phyloP scores from a whole-genome alignment of 2,888 invertebrate species.

The Zaprionus bogoriensis region DNA sequence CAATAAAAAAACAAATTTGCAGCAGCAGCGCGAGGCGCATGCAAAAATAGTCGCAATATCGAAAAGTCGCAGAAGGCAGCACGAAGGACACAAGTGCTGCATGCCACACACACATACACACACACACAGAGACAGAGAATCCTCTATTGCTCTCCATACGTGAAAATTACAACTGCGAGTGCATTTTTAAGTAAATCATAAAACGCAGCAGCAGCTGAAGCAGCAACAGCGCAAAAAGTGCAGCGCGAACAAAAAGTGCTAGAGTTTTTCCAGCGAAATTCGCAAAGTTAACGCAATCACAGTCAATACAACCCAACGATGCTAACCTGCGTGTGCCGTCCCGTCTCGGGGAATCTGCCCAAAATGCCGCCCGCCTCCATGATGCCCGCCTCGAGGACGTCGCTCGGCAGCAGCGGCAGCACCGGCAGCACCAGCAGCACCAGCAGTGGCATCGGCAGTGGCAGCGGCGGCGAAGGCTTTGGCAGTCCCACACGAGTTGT shows the following conservation, averaged over 20 bases:
- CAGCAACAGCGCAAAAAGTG: background rate
- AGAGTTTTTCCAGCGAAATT: background rate
- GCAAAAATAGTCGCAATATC: constrained; percentile 32
- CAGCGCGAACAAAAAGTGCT: background rate
- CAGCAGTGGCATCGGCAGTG: constrained; percentile 44
- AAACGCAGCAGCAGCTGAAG: background rate
- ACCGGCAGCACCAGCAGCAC: constrained; percentile 37
- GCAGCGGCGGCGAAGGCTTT: constrained; percentile 13
- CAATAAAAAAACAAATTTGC: constrained; percentile 77
- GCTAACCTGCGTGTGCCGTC: constrained; percentile 83
- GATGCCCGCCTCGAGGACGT: constrained; percentile 76
- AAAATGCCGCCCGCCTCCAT: constrained; percentile 80
- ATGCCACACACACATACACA: constrained; percentile 27
- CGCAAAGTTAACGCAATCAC: background rate
- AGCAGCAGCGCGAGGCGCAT: constrained; percentile 30
- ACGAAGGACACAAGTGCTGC: constrained; percentile 31
- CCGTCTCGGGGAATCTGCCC: constrained; percentile 82
- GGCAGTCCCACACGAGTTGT: constrained; percentile 74
- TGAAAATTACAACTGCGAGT: constrained; percentile 38
- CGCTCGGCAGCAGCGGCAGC: constrained; percentile 59
- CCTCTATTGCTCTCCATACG: background rate
- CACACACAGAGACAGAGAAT: constrained; percentile 12
- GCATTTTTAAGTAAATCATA: constrained; percentile 58
- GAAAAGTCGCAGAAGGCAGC: constrained; percentile 39
- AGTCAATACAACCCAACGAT: constrained; percentile 51